Percentiles rank a stretch among this genome's conserved stretches.
These are phyloP conservation scores for Perccottus glenii DNA, from an alignment of 2,113 vertebrate genomes.

Conservation along the genomic window DNA sequence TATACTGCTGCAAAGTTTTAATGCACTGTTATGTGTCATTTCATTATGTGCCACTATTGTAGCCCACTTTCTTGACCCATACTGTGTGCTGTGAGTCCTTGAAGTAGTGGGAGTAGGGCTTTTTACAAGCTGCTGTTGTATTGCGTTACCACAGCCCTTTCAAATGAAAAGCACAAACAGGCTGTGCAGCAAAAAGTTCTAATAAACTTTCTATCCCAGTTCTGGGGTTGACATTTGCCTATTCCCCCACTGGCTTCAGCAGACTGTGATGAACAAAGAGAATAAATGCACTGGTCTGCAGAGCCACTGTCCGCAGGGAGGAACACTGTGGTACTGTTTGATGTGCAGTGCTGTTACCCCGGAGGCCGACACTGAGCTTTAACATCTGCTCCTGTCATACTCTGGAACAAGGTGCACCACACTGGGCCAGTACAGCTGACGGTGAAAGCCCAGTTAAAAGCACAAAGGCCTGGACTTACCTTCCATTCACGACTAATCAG, in stretches of 20 bases:
- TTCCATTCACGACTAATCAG: not conserved
- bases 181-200: not conserved
- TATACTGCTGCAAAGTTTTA: too few relatives aligned
- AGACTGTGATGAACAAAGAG: constrained; percentile 3
- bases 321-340: not conserved
- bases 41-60: not conserved
- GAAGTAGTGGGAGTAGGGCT: constrained; percentile 3
- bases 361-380: not conserved
- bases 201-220: constrained; percentile 4
- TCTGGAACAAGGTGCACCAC: constrained; percentile 4
- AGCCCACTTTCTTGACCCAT: not conserved
- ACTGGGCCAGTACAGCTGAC: not conserved
- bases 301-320: not conserved
- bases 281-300: not conserved
- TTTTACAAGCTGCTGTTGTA: constrained; percentile 1
- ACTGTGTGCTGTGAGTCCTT: not conserved
- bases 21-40: too few relatives aligned
- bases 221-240: constrained; percentile 3
- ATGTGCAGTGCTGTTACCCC: constrained; percentile 6
- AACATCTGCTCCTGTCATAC: constrained; percentile 12
- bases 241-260: not conserved
- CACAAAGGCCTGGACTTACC: not conserved
- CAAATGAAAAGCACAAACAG: constrained; percentile 1
- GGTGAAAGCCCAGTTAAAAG: not conserved
- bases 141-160: constrained; percentile 3